phyloP scores from a whole-genome alignment of 1,140 invertebrate genomes.

The Platyura marginata region DNA sequence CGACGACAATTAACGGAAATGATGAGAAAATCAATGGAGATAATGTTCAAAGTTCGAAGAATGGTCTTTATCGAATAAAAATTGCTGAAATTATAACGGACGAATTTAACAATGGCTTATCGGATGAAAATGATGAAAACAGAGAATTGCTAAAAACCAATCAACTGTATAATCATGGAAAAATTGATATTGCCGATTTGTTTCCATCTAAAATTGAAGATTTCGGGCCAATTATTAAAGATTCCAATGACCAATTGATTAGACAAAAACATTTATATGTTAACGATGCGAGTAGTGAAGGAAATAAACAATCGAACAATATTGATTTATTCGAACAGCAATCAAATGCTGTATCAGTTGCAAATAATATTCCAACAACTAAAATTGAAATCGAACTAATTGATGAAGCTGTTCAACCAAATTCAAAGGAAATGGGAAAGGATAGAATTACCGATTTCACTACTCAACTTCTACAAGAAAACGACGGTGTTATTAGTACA shows the following conservation, averaged over 20 bases:
- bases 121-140: neutral
- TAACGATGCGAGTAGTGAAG: neutral
- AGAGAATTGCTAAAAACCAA: neutral
- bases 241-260: conserved; percentile 12
- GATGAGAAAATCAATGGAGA: conserved; percentile 1
- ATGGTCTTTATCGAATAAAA: conserved; percentile 8
- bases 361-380: conserved; percentile 1
- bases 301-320: neutral
- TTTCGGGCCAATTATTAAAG: conserved; percentile 13
- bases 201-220: conserved; percentile 21
- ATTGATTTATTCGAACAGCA: neutral
- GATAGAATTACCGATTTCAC: conserved; percentile 14
- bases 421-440: neutral
- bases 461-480: conserved; percentile 14
- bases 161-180: conserved; percentile 7
- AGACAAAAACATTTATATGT: conserved; percentile 8
- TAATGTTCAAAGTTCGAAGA: conserved; percentile 4
- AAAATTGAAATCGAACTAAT: conserved; percentile 5
- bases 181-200: conserved; percentile 19
- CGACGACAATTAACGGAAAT: neutral
- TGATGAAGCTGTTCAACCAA: neutral
- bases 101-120: conserved; percentile 4
- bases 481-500: conserved; percentile 21
- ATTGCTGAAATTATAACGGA: conserved; percentile 8
- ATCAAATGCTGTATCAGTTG: neutral